Evolutionary conservation across 2,888 invertebrate species (phyloP).

Genomic region (Tetropium fuscum): DNA sequence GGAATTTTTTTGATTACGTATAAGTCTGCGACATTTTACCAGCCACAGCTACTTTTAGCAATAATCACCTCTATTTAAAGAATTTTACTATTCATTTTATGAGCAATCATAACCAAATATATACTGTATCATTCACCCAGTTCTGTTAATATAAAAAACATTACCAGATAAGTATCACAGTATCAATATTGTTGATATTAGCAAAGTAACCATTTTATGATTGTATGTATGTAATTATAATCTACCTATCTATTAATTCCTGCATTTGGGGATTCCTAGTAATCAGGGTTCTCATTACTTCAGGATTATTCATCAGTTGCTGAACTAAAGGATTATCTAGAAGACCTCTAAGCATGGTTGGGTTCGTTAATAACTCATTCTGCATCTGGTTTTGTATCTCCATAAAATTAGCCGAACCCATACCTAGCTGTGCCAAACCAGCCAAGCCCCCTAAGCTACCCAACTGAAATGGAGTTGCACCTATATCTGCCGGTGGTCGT

Average conservation of each 20-base stretch:
- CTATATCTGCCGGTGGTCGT: slow-evolving; percentile 57
- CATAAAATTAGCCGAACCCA: slow-evolving; percentile 80
- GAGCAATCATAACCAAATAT: no score
- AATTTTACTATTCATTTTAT: no score
- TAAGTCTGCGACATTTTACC: no score
- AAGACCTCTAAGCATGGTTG: slow-evolving; percentile 90
- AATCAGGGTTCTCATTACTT: slow-evolving; percentile 91
- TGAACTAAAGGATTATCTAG: slow-evolving; percentile 96
- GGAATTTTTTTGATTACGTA: no score
- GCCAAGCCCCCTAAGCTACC: slow-evolving; percentile 75
- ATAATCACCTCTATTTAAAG: no score
- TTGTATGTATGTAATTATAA: not conserved
- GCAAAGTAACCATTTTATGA: slow-evolving; percentile 9
- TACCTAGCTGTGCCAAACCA: slow-evolving; percentile 80
- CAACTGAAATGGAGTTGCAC: slow-evolving; percentile 55
- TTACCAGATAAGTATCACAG: no score
- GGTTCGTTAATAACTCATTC: slow-evolving; percentile 88
- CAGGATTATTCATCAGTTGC: slow-evolving; percentile 95
- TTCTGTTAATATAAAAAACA: no score
- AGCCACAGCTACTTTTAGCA: no score
- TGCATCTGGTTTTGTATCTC: slow-evolving; percentile 90
- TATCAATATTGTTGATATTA: no score
- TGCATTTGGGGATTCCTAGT: slow-evolving; percentile 98
- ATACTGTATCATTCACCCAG: no score
- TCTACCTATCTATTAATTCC: slow-evolving; percentile 85